Evolutionary conservation across 1,140 invertebrate genomes (phyloP).

Genomic region (Drosophila azteca): DNA sequence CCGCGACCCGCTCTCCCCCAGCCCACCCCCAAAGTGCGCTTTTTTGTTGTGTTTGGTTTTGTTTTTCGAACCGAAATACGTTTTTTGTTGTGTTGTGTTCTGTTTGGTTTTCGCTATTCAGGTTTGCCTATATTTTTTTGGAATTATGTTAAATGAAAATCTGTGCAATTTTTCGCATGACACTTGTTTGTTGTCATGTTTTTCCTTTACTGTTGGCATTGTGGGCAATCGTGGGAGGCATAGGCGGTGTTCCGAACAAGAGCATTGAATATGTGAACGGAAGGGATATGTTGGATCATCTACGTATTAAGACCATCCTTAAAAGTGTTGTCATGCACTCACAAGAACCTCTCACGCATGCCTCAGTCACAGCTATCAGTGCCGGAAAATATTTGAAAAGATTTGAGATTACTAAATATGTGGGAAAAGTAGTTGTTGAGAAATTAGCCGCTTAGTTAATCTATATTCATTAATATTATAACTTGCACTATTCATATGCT

Average conservation of each 20-base stretch:
- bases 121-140: constrained; percentile 35
- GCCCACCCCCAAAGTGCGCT: constrained; percentile 11
- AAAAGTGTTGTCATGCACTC: too few species aligned
- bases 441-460: too few species aligned
- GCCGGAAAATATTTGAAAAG: too few species aligned
- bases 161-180: constrained; percentile 70
- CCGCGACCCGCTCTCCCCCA: constrained; percentile 10
- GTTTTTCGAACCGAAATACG: constrained; percentile 1
- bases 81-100: constrained; percentile 41
- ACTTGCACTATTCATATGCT: too few species aligned
- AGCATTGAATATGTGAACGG: neutral
- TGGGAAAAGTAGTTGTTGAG: too few species aligned
- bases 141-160: constrained; percentile 74
- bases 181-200: constrained; percentile 77
- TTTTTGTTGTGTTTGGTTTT: constrained; percentile 40
- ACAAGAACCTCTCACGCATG: too few species aligned
- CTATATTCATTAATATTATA: too few species aligned
- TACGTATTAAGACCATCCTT: too few species aligned
- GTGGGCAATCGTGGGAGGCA: constrained; percentile 27
- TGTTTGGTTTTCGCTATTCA: constrained; percentile 36
- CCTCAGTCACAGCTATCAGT: too few species aligned
- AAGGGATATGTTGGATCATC: neutral
- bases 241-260: neutral
- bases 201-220: constrained; percentile 37
- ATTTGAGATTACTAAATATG: too few species aligned